These are phyloP conservation scores for Bicyclus anynana DNA, from an alignment of 1,140 invertebrate species.

Conservation along the genomic window DNA sequence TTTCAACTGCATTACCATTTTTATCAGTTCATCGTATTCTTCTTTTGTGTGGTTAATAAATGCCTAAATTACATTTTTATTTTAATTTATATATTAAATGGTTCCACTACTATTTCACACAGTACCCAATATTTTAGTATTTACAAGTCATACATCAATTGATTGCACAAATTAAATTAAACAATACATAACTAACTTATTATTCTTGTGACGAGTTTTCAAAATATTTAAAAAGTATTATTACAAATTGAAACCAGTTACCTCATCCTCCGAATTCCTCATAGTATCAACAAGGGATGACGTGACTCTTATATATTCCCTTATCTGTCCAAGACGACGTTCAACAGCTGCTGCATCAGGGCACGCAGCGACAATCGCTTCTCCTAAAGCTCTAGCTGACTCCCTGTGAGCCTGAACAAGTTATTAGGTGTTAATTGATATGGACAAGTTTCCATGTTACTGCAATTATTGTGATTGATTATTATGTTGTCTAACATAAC, in stretches of 20 bases:
- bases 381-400: conserved; percentile 61
- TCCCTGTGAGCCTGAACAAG: conserved; percentile 50
- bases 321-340: conserved; percentile 79
- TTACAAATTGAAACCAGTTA: conserved; percentile 36
- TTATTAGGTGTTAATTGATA: neutral
- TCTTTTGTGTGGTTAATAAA: conserved; percentile 72
- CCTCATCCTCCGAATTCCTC: conserved; percentile 79
- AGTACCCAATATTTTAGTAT: neutral
- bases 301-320: conserved; percentile 80
- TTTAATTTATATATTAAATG: neutral
- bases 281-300: conserved; percentile 80
- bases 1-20: conserved; percentile 71
- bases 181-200: too few species aligned
- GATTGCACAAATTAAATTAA: too few species aligned
- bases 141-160: neutral
- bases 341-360: conserved; percentile 78
- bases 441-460: too few species aligned
- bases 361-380: conserved; percentile 67
- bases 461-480: too few species aligned
- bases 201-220: too few species aligned
- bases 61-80: conserved; percentile 52
- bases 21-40: conserved; percentile 71
- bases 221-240: neutral
- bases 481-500: too few species aligned
- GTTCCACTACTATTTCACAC: neutral